phyloP scores from a whole-genome alignment of 2,888 invertebrate species.

The Holacanthella duospinosa region DNA sequence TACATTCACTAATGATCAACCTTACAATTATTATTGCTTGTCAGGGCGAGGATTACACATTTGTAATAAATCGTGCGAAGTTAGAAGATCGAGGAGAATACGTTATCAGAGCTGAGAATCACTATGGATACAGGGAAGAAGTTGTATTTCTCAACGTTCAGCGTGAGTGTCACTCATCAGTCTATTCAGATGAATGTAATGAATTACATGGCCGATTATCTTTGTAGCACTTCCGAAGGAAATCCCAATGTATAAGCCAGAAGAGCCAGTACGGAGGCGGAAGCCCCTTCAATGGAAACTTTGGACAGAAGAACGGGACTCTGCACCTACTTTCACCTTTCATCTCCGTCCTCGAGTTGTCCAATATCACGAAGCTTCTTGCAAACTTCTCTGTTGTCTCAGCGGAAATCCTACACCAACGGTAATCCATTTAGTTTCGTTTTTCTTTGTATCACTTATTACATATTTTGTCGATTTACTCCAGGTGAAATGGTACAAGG shows the following conservation, averaged over 20 bases:
- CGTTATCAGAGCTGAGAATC: constrained; percentile 90
- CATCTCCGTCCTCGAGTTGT: constrained; percentile 95
- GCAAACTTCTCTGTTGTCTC: constrained; percentile 94
- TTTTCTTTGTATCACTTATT: background rate
- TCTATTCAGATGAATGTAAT: no score
- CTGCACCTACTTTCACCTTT: constrained; percentile 95
- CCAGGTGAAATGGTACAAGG: constrained; percentile 61
- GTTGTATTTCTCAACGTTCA: constrained; percentile 93
- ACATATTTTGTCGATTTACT: constrained; percentile 13
- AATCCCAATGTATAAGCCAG: constrained; percentile 55
- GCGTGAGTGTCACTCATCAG: constrained; percentile 53
- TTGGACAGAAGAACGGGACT: constrained; percentile 87
- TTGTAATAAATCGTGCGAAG: constrained; percentile 92
- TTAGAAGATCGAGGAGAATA: constrained; percentile 94
- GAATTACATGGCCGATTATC: constrained; percentile 13
- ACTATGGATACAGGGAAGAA: constrained; percentile 89
- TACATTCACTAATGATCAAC: background rate
- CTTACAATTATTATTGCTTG: background rate
- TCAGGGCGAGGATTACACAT: constrained; percentile 83
- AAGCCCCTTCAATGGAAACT: constrained; percentile 73
- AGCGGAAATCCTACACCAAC: constrained; percentile 89
- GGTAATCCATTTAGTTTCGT: constrained; percentile 47
- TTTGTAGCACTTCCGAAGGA: constrained; percentile 62
- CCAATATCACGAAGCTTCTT: constrained; percentile 80
- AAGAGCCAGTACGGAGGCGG: constrained; percentile 61